These are phyloP conservation scores for Butorides virescens DNA, from an alignment of 2,113 vertebrate species.

Conservation along the genomic window DNA sequence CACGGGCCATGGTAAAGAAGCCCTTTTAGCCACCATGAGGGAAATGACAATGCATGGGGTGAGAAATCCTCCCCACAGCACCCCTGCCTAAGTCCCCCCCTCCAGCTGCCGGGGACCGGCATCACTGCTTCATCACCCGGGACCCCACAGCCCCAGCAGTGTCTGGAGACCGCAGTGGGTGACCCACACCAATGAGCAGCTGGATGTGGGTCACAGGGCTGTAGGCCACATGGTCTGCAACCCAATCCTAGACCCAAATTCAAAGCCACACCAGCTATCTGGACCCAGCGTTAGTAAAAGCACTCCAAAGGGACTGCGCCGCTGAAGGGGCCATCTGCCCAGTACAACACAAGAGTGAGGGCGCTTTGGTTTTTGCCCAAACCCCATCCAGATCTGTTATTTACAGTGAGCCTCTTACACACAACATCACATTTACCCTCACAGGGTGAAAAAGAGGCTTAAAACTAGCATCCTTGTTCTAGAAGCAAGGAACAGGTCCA, in stretches of 20 bases:
- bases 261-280: not conserved
- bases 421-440: not conserved
- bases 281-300: not conserved
- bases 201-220: not conserved
- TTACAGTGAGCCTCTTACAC: not conserved
- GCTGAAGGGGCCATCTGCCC: not conserved
- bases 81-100: not conserved
- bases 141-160: not conserved
- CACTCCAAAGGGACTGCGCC: not conserved
- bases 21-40: not conserved
- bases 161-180: not conserved
- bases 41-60: rapidly evolving
- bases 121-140: not conserved
- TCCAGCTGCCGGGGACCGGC: not conserved
- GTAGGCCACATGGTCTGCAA: not conserved
- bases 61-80: not conserved
- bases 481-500: not conserved
- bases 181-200: rapidly evolving
- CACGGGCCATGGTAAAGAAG: not conserved
- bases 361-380: not conserved
- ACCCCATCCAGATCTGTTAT: not conserved
- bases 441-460: not conserved
- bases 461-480: not conserved
- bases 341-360: not conserved
- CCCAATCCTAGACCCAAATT: not conserved